Conservation (phyloP, 2,113 vertebrate species). For the Callospermophilus lateralis region DNA sequence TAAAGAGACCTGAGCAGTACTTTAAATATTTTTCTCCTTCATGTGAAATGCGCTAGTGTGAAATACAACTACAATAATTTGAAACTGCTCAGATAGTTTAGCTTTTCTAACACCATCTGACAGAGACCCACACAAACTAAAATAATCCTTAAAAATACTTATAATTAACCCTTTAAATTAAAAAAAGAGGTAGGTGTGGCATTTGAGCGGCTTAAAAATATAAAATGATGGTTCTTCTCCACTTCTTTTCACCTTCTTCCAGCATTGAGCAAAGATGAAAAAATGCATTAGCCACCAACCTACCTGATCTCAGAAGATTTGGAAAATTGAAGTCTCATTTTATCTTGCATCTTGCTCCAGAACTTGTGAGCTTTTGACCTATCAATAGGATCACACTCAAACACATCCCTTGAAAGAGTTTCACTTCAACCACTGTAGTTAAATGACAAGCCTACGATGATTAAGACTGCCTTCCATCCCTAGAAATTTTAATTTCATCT, state of each 20-base stretch:
- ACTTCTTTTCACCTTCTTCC: conserved; percentile 23
- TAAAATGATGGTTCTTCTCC: background rate
- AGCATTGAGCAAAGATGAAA: background rate
- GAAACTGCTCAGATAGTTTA: background rate
- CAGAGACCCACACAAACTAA: background rate
- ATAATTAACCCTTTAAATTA: conserved; percentile 6
- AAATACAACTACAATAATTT: conserved; percentile 33
- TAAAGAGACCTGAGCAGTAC: conserved; percentile 41
- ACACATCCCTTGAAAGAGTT: conserved; percentile 9
- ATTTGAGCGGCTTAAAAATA: background rate
- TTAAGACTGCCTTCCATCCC: background rate
- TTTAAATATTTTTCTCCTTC: conserved; percentile 51
- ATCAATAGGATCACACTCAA: background rate
- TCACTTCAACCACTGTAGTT: conserved; percentile 22
- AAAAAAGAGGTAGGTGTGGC: background rate
- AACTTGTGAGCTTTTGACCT: background rate
- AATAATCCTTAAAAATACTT: conserved; percentile 9
- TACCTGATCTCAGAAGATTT: conserved; percentile 14
- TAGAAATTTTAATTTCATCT: conserved; percentile 44
- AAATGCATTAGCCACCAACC: background rate
- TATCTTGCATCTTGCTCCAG: background rate
- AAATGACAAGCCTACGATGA: conserved; percentile 39
- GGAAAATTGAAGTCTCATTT: background rate
- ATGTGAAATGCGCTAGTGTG: background rate
- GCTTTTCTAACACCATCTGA: conserved; percentile 49